Conservation (phyloP, 2,888 invertebrate species). For the Agrilus mali region DNA sequence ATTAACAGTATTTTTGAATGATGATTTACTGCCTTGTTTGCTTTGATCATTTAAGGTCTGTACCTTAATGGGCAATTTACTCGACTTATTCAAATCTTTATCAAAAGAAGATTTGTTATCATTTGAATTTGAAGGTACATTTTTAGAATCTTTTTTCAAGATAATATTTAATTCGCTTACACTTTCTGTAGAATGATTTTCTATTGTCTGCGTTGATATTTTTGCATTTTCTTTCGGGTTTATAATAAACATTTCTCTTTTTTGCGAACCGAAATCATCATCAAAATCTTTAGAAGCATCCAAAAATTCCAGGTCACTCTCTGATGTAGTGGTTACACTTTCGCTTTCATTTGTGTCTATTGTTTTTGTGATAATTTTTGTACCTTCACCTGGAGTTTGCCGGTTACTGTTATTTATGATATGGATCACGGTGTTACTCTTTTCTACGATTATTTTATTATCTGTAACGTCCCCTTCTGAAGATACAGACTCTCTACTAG, state of each 20-base stretch:
- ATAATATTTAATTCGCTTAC: conserved; percentile 1
- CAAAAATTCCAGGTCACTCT: conserved; percentile 11
- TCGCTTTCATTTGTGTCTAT: conserved; percentile 10
- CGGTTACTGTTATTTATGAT: conserved; percentile 18
- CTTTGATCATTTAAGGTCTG: no score
- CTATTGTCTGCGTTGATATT: not conserved
- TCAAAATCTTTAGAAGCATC: conserved; percentile 4
- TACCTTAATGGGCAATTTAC: no score
- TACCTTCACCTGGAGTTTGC: conserved; percentile 6
- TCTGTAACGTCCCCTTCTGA: conserved; percentile 13
- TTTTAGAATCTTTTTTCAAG: no score
- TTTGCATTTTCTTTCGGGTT: not conserved
- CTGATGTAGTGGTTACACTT: conserved; percentile 7
- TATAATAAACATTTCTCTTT: no score
- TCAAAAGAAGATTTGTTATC: no score
- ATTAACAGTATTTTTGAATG: no score
- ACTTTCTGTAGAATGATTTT: conserved; percentile 6
- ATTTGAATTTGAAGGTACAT: no score
- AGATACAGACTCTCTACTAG: conserved; percentile 3
- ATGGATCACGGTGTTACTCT: conserved; percentile 32
- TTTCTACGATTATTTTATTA: conserved; percentile 27
- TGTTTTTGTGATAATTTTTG: conserved; percentile 7
- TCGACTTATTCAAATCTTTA: no score
- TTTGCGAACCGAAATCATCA: no score
- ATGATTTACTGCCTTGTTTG: no score